Base-by-base conservation (phyloP, 2,888 invertebrate species). In the Poecilobothrus nobilitatus region DNA sequence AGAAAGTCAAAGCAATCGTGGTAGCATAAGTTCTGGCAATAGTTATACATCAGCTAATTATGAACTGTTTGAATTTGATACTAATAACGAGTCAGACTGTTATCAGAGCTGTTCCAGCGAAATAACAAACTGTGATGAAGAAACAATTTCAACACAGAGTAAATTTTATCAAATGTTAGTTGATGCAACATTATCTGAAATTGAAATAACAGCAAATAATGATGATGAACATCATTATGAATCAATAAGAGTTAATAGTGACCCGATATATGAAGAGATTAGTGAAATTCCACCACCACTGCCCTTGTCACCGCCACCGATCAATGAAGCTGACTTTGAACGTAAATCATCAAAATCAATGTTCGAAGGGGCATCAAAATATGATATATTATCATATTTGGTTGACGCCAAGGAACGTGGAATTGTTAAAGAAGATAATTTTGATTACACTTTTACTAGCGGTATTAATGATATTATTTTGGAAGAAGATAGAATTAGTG, bases 351-450 rank as follows among this genome's bases (percentile, higher is more conserved):
- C 62, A 27, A 27, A 22, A 63, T 89, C 89, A 66, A 90, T 90
- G 77, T 90, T 92, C 82, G 88, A 90, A 82, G 89, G 92, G 67
- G 91, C 91, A 70, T 92, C 93, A 18, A 94, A 94, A 79, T 93
- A 94, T 76, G 94, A 95, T 76, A 92, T 95, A 75, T 84, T 95
- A 67, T 93, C 91, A 71, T 95, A 94, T 77, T 84, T 95, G 72
- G 94, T 94, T 71, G 94, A 93, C 79, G 91, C 93, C 71, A 91
- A 91, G 82, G 90, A 91, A 80, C 84, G 90, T 72, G 89, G 89
- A 7, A 86, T 90, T 69, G 86, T 87, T 74, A 85, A 87, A 69
- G 89, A 89, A 81, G 90, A 89, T 77, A 84, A 86, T n/a, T 89
- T 89, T 74, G 87, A 87, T 34, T 89, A 86, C 73, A 86, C 82